Evolutionary conservation across 2,797 vertebrate genomes (phyloP).

Genomic region (Halcyon badia): DNA sequence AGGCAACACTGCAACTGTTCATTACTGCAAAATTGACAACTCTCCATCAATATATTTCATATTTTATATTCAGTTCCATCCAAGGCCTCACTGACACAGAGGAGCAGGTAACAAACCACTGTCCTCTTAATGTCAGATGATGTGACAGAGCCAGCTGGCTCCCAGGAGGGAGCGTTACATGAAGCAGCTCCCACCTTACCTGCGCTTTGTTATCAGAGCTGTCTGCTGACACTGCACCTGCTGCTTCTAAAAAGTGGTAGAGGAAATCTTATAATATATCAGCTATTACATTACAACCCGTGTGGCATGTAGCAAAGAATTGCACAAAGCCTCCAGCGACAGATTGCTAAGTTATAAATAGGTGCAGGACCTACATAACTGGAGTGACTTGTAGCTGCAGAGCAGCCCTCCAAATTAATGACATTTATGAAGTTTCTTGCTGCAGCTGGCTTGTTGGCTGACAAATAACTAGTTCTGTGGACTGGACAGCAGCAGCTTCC

Average conservation of each 20-base stretch:
- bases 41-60: not conserved
- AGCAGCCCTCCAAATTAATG: constrained; percentile 61
- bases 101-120: not conserved
- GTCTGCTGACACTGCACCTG: constrained; percentile 84
- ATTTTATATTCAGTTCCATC: not conserved
- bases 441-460: constrained; percentile 22
- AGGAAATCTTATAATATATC: constrained; percentile 86
- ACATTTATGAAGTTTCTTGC: constrained; percentile 52
- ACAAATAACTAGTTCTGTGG: not conserved
- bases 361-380: constrained; percentile 60
- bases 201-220: constrained; percentile 41
- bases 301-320: constrained; percentile 41
- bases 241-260: constrained; percentile 83
- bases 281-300: constrained; percentile 82
- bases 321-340: constrained; percentile 66
- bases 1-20: not conserved
- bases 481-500: not conserved
- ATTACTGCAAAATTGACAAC: not conserved
- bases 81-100: not conserved
- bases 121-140: not conserved
- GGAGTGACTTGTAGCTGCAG: constrained; percentile 48
- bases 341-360: constrained; percentile 75
- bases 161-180: not conserved
- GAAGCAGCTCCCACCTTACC: constrained; percentile 37
- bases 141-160: not conserved